phyloP scores from a whole-genome alignment of 2,113 vertebrate genomes.

The Engraulis encrasicolus region DNA sequence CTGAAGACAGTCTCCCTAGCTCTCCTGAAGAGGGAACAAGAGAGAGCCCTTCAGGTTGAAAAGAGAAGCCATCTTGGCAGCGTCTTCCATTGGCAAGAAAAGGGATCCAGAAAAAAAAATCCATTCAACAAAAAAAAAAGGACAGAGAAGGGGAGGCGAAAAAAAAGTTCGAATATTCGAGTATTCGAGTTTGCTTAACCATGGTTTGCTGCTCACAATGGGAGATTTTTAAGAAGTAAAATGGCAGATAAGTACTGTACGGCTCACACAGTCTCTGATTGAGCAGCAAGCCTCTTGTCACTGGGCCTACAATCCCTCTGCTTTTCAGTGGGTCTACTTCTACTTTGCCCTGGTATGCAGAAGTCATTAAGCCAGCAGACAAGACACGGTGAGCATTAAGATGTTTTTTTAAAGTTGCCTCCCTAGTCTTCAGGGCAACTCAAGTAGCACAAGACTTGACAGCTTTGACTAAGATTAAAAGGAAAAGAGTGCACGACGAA shows the following conservation, averaged over 20 bases:
- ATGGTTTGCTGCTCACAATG: neutral
- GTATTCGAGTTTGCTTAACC: neutral
- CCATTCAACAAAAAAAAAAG: neutral
- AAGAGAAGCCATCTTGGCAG: constrained; percentile 18
- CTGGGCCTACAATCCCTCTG: too few species aligned
- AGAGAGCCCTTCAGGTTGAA: constrained; percentile 18
- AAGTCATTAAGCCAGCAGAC: neutral
- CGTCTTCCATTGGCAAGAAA: neutral
- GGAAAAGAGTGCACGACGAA: neutral
- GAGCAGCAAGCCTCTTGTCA: neutral
- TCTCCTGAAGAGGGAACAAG: neutral
- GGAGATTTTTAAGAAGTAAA: neutral
- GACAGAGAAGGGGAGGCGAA: neutral
- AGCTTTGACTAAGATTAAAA: neutral
- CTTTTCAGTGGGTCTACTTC: neutral
- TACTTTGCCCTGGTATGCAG: neutral
- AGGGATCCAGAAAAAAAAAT: neutral
- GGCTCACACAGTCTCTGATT: neutral
- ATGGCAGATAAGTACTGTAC: neutral
- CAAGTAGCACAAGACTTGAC: neutral
- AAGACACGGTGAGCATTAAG: neutral
- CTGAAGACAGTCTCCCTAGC: constrained; percentile 13
- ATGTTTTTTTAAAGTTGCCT: neutral
- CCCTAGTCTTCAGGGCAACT: neutral
- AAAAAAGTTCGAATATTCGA: neutral